Percentiles rank a stretch among this genome's conserved stretches.
Conservation (phyloP, 2,888 invertebrate genomes). For the Yponomeuta malinellus region DNA sequence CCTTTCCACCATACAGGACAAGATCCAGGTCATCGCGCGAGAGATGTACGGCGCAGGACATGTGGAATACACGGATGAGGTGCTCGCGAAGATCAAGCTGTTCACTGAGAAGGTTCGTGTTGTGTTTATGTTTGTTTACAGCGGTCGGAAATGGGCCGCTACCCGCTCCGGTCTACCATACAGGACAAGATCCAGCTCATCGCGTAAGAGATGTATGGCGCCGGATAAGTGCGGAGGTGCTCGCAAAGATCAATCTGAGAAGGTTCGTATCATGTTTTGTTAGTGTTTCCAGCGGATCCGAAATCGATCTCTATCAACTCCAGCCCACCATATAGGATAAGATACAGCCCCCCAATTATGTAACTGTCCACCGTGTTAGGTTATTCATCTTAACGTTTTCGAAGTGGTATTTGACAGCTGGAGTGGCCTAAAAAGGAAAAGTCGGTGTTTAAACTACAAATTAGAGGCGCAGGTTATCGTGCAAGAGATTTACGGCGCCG, state of each 20-base stretch:
- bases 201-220: constrained; percentile 96
- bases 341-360: constrained; percentile 63
- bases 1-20: constrained; percentile 84
- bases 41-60: constrained; percentile 98
- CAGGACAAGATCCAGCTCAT: constrained; percentile 90
- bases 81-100: constrained; percentile 80
- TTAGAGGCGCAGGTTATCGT: constrained; percentile 79
- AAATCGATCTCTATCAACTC: constrained; percentile 77
- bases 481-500: constrained; percentile 97
- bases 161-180: constrained; percentile 81
- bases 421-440: too few relatives aligned
- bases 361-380: too few relatives aligned
- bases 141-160: constrained; percentile 51
- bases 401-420: too few relatives aligned
- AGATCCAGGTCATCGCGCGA: constrained; percentile 90
- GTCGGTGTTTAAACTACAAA: too few relatives aligned
- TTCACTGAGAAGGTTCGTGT: constrained; percentile 82
- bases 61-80: constrained; percentile 84
- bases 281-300: too few relatives aligned
- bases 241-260: constrained; percentile 82
- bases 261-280: constrained; percentile 65
- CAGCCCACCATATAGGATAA: constrained; percentile 87
- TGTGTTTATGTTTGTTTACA: too few relatives aligned
- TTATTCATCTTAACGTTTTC: too few relatives aligned
- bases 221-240: constrained; percentile 81